These are phyloP conservation scores for Phorcus lineatus DNA, from an alignment of 2,888 invertebrate genomes.

Conservation along the genomic window DNA sequence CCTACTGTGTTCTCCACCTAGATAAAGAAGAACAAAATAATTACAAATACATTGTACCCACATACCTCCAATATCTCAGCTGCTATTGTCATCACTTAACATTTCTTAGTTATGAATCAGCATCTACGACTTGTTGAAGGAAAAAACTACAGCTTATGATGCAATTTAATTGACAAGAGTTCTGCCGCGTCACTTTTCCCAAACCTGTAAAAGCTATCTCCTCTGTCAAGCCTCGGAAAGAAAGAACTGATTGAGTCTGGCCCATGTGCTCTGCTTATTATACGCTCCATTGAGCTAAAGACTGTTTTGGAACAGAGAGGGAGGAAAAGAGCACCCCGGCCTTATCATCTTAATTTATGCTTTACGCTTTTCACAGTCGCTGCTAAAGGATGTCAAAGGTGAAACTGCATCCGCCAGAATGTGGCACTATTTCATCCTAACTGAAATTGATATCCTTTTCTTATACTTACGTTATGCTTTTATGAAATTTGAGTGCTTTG, in stretches of 20 bases:
- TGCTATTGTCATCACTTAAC: neutral
- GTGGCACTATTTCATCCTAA: too few relatives aligned
- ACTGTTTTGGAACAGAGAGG: constrained; percentile 3
- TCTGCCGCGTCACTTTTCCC: neutral
- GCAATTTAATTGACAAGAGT: constrained; percentile 13
- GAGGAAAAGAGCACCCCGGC: neutral
- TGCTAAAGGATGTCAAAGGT: neutral
- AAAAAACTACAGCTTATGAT: neutral
- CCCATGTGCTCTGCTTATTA: constrained; percentile 5
- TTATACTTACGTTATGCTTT: too few relatives aligned
- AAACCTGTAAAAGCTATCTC: constrained; percentile 16
- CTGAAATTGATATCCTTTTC: too few relatives aligned
- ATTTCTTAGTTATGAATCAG: constrained; percentile 4
- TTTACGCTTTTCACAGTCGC: neutral
- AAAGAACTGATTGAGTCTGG: constrained; percentile 3
- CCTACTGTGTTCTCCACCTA: too few relatives aligned
- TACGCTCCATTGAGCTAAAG: constrained; percentile 22
- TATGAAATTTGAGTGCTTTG: too few relatives aligned
- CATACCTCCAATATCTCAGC: neutral
- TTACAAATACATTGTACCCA: too few relatives aligned
- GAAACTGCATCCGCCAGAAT: too few relatives aligned
- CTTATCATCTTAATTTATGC: constrained; percentile 5
- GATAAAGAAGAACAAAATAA: too few relatives aligned
- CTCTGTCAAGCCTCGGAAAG: neutral
- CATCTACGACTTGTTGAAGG: neutral